Evolutionary conservation across 1,140 invertebrate species (phyloP).

Genomic region (Steinernema feltiae): DNA sequence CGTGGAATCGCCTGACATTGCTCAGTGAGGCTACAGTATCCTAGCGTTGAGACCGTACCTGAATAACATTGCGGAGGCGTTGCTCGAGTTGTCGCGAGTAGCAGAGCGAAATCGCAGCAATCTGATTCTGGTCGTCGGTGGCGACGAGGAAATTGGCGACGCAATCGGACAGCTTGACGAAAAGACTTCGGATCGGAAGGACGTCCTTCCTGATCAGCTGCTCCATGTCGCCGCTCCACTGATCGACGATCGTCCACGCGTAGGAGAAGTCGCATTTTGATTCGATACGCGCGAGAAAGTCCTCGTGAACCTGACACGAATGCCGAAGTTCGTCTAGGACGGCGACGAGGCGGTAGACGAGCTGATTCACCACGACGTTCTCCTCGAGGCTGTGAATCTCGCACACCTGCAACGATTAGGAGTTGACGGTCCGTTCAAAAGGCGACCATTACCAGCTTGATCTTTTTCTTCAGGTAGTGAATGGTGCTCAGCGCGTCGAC

Average conservation of each 20-base stretch:
- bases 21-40: too few relatives aligned
- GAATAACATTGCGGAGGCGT: not conserved
- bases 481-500: not conserved
- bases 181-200: not conserved
- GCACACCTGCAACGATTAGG: not conserved
- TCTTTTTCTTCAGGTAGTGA: conserved; percentile 2
- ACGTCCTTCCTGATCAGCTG: not conserved
- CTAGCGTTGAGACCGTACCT: not conserved
- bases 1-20: not conserved
- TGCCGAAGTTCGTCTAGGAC: not conserved
- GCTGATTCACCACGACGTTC: not conserved
- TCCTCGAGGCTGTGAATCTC: conserved; percentile 1
- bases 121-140: not conserved
- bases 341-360: not conserved
- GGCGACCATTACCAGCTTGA: not conserved
- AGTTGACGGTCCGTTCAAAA: not conserved
- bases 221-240: conserved; percentile 5
- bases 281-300: not conserved
- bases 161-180: not conserved
- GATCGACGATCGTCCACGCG: not conserved
- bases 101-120: not conserved
- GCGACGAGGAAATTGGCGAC: not conserved
- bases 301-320: not conserved
- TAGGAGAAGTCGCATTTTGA: not conserved
- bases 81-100: not conserved